A percentile compares a stretch with the other conserved stretches of the same genome.
Conservation (phyloP, 1,140 invertebrate species). For the Laupala kohalensis region DNA sequence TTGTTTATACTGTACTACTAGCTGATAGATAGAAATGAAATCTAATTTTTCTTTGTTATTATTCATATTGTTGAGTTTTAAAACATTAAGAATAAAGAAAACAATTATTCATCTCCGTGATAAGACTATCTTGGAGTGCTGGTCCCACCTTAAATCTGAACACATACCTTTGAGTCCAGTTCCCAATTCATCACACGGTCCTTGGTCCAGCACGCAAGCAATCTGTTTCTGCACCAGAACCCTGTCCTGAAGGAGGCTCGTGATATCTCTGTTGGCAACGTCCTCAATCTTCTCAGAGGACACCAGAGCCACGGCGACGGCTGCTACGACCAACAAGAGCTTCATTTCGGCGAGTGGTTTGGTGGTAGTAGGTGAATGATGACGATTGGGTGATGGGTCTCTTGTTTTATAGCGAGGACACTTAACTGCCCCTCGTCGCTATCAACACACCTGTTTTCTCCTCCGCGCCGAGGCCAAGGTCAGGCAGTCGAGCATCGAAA, state of each 20-base stretch:
- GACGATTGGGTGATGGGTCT: too few species aligned
- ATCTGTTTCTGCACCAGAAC: slow-evolving; percentile 21
- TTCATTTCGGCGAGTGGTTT: background rate
- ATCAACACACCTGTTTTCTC: background rate
- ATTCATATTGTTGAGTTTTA: too few species aligned
- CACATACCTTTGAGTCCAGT: slow-evolving; percentile 23
- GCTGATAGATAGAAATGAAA: too few species aligned
- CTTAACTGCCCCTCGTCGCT: background rate
- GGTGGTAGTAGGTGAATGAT: too few species aligned
- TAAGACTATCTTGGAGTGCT: too few species aligned
- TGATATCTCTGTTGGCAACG: slow-evolving; percentile 8
- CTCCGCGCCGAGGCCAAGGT: too few species aligned
- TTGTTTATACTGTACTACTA: too few species aligned
- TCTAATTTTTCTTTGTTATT: too few species aligned
- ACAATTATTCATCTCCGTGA: background rate
- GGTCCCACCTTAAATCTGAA: background rate
- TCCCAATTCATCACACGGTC: slow-evolving; percentile 22
- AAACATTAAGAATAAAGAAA: background rate
- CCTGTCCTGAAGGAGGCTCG: slow-evolving; percentile 15
- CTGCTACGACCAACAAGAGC: background rate
- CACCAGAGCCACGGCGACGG: background rate
- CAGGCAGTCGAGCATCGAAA: background rate
- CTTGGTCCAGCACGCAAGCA: slow-evolving; percentile 21
- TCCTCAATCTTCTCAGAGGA: background rate
- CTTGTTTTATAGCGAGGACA: too few species aligned